phyloP scores from a whole-genome alignment of 2,888 invertebrate species.

The Stegophylla sp. region DNA sequence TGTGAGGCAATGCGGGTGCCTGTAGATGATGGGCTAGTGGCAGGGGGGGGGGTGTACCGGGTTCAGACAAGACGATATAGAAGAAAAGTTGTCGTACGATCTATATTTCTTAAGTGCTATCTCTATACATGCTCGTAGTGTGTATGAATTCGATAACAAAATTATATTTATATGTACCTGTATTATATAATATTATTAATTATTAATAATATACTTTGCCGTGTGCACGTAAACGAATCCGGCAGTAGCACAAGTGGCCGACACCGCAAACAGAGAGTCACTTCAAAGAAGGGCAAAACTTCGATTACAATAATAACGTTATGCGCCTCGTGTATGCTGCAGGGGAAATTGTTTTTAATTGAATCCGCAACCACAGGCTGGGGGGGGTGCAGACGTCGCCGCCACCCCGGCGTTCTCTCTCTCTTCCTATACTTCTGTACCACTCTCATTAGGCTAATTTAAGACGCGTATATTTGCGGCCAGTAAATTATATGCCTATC shows the following conservation, averaged over 20 bases:
- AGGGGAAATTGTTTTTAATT: slow-evolving; percentile 12
- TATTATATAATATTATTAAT: not conserved
- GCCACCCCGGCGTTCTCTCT: not conserved
- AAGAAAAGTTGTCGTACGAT: too few species aligned
- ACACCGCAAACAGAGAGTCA: not conserved
- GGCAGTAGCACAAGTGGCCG: not conserved
- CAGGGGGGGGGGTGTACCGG: not conserved
- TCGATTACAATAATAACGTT: not conserved
- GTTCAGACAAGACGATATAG: too few species aligned
- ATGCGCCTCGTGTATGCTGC: not conserved
- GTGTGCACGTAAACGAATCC: too few species aligned
- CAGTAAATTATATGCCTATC: too few species aligned
- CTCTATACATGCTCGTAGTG: too few species aligned
- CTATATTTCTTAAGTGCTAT: too few species aligned
- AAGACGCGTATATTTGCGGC: not conserved
- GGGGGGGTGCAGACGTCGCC: not conserved
- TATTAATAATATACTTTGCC: not conserved
- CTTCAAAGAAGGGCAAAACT: not conserved
- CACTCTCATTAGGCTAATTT: not conserved
- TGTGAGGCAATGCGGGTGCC: not conserved
- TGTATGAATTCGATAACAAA: too few species aligned
- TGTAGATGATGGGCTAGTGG: not conserved
- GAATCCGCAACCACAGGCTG: not conserved
- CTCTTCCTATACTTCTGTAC: too few species aligned
- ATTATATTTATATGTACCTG: too few species aligned